Evolutionary conservation across 2,113 vertebrate genomes (phyloP), one percentile per base, ranked within the genome.

Genomic region (Ictalurus punctatus): DNA sequence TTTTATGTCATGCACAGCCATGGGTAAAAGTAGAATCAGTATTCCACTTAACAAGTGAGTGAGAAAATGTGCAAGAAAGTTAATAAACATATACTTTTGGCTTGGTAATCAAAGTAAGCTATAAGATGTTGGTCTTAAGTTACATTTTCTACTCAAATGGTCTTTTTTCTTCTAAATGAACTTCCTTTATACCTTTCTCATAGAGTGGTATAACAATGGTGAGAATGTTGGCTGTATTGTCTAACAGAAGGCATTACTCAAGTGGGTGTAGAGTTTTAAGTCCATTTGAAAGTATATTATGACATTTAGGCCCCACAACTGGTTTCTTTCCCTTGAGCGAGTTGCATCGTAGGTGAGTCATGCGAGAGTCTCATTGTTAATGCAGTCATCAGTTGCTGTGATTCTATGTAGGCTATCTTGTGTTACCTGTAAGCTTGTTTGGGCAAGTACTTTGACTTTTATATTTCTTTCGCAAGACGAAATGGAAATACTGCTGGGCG

Each of bases 241-340:
- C 21, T n/a, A 16, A 52, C 61, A 88, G 67, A 78, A n/a, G 44
- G 79, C 83, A 88, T 92, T 93, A 92, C 93, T 91, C 2, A 0
- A 74, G 78, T 92, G 89, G 92, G 93, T 91, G 94, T 91, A 89
- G 19, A 82, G 27, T 88, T 78, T 82, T 86, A 23, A 89, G 91
- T 78, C 93, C 84, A 86, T 91, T 89, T 93, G 88, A 91, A 54
- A 73, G 0, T 80, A 86, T 90, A 84, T 37, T 84, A 65, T 89
- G 73, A 90, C 84, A 80, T 63, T 86, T 61, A 88, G 48, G 14
- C 7, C 19, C 67, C 27, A 89, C 67, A 87, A 90, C 89, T 92
- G 92, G 89, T 93, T 94, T 94, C 89, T 93, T 87, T 52, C 92
- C 92, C 91, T 91, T 4, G n/a, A 92, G 91, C 87, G 25, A 91